A percentile compares a stretch with the other conserved stretches of the same genome.
Conservation (phyloP, 2,797 vertebrate genomes). For the Catharus ustulatus region DNA sequence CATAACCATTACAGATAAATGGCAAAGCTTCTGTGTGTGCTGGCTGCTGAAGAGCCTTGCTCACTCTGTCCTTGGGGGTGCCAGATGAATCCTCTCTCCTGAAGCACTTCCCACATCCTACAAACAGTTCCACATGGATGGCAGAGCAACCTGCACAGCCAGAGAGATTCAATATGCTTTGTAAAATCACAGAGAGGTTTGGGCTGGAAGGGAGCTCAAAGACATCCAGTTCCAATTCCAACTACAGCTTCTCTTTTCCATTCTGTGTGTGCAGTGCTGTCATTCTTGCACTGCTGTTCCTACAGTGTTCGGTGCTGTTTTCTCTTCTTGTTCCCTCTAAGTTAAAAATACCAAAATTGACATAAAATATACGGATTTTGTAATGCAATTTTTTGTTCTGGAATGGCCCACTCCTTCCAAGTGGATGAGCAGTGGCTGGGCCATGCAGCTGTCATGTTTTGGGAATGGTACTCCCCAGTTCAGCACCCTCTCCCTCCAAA, state of each 20-base stretch:
- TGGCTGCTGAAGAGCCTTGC: neutral
- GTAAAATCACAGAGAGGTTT: neutral
- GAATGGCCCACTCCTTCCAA: neutral
- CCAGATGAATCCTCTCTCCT: neutral
- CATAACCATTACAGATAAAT: conserved; percentile 57
- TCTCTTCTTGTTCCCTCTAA: neutral
- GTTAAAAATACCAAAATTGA: neutral
- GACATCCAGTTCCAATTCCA: neutral
- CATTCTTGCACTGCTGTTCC: neutral
- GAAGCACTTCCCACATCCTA: neutral
- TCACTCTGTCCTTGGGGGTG: conserved; percentile 37
- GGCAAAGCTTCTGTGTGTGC: conserved; percentile 26
- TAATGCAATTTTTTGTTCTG: neutral
- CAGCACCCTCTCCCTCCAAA: neutral
- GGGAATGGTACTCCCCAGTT: neutral
- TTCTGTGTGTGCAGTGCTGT: neutral
- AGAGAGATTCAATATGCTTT: neutral
- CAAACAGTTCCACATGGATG: neutral
- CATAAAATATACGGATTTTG: neutral
- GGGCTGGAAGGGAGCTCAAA: neutral
- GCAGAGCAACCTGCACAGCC: neutral
- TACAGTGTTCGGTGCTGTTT: neutral
- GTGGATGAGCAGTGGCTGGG: neutral
- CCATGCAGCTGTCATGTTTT: accelerated
- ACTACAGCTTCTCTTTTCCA: neutral